Conservation (phyloP, 2,888 invertebrate species). For the Scelioninae gen. 1 region DNA sequence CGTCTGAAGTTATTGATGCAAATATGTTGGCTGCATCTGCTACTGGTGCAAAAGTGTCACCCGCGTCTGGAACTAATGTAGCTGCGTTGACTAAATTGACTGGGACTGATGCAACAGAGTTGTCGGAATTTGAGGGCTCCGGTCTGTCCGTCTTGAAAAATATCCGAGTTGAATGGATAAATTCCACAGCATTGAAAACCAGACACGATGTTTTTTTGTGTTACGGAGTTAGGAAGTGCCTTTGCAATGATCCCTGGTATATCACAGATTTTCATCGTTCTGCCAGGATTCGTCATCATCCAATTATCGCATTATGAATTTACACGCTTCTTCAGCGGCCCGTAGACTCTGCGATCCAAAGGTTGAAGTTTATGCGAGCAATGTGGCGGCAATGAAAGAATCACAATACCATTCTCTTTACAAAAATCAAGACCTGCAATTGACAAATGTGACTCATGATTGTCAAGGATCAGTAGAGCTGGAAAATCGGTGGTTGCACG, state of each 20-base stretch:
- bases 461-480: conserved; percentile 75
- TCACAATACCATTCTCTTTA: conserved; percentile 77
- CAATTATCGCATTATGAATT: conserved; percentile 76
- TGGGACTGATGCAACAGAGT: too few relatives aligned
- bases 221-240: conserved; percentile 61
- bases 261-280: conserved; percentile 76
- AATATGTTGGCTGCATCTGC: too few relatives aligned
- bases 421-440: conserved; percentile 74
- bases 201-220: conserved; percentile 60
- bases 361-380: conserved; percentile 80
- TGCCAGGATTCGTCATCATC: conserved; percentile 73
- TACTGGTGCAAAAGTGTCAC: too few relatives aligned
- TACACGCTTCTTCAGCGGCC: conserved; percentile 77
- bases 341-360: conserved; percentile 71
- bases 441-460: conserved; percentile 60
- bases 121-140: neutral
- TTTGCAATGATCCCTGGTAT: conserved; percentile 72
- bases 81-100: too few relatives aligned
- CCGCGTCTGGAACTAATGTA: too few relatives aligned
- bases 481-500: conserved; percentile 42
- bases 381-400: conserved; percentile 79
- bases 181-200: conserved; percentile 72
- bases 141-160: conserved; percentile 63
- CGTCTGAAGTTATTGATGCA: too few relatives aligned
- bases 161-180: conserved; percentile 69